Conservation (phyloP, 2,113 vertebrate genomes). For the Glaucidium brasilianum region DNA sequence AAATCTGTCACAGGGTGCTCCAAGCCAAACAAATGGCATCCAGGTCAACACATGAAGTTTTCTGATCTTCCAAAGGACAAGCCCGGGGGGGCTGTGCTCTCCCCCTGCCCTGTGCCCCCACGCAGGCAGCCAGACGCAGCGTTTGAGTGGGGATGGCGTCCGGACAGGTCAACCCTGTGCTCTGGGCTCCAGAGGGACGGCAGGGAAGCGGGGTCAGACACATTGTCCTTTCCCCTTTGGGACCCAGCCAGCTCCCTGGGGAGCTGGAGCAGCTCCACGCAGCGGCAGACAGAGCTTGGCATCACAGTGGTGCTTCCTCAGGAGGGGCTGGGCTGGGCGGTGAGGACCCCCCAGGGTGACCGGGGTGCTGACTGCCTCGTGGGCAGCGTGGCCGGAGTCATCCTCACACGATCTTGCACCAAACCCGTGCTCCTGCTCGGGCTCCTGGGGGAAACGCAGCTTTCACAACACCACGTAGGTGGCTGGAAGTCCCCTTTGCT, state of each 20-base stretch:
- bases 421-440: background rate
- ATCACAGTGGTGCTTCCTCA: rapidly evolving
- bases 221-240: rapidly evolving
- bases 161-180: background rate
- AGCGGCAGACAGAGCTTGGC: background rate
- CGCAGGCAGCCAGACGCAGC: background rate
- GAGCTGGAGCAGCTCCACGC: background rate
- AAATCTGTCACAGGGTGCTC: background rate
- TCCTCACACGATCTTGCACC: rapidly evolving
- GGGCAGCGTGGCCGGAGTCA: background rate
- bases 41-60: background rate
- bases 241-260: background rate
- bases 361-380: background rate
- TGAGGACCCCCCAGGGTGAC: too few species aligned
- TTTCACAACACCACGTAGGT: background rate
- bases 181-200: rapidly evolving
- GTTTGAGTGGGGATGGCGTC: background rate
- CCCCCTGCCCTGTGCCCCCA: background rate
- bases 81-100: background rate
- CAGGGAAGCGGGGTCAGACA: too few species aligned
- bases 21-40: background rate
- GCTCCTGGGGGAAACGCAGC: background rate
- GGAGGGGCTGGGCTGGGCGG: background rate
- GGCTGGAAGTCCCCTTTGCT: background rate
- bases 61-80: background rate